Conservation (phyloP, 2,888 invertebrate species). For the Callyntrura guangdongensis region DNA sequence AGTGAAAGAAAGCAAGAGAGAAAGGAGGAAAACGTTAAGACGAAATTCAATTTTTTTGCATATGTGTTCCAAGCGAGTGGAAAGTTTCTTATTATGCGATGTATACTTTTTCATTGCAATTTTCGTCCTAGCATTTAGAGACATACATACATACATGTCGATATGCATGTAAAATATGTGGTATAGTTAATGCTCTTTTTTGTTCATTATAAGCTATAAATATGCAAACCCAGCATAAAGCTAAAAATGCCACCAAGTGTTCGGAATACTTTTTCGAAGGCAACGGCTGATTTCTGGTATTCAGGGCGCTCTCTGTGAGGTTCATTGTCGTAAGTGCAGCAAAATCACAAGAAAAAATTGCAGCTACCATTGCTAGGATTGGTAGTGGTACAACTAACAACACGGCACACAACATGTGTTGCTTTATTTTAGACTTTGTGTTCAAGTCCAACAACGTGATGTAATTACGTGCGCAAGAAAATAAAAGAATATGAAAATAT, state of each 20-base stretch:
- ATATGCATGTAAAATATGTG: background rate
- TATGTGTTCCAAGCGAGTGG: background rate
- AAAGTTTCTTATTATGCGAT: background rate
- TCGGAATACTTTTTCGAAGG: background rate
- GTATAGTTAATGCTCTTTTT: background rate
- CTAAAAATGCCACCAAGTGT: background rate
- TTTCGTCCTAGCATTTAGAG: too few species aligned
- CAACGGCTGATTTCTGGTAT: background rate
- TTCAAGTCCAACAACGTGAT: constrained; percentile 13
- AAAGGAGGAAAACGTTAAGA: background rate
- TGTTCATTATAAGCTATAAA: background rate
- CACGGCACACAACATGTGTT: background rate
- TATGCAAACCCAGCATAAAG: background rate
- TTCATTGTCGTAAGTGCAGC: constrained; percentile 40
- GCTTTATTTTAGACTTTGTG: background rate
- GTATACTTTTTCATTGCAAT: background rate
- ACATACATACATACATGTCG: too few species aligned
- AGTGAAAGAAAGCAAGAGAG: background rate
- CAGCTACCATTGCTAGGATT: background rate
- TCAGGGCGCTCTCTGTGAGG: background rate
- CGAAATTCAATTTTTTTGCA: constrained; percentile 30
- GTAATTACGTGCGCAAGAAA: constrained; percentile 21
- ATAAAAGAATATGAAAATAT: background rate
- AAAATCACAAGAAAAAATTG: constrained; percentile 6
- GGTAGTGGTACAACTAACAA: background rate